phyloP scores from a whole-genome alignment of 2,113 vertebrate species.

The Shinisaurus crocodilurus region DNA sequence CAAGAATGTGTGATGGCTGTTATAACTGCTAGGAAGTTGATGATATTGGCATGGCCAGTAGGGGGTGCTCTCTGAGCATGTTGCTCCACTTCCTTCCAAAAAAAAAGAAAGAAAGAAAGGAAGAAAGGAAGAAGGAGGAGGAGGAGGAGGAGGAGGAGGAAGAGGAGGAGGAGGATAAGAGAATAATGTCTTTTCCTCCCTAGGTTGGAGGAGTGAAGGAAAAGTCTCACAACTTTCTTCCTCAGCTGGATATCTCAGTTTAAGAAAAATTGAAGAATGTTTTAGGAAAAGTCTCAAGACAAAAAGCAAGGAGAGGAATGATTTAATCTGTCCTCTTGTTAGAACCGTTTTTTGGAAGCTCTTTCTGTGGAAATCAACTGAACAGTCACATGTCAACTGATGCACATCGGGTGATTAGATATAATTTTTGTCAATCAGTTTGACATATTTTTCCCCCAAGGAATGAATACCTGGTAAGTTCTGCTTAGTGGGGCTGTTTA shows the following conservation, averaged over 20 bases:
- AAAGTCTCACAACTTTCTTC: constrained; percentile 12
- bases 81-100: fast-evolving
- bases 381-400: neutral
- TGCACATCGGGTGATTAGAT: neutral
- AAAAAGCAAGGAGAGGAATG: neutral
- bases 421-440: constrained; percentile 26
- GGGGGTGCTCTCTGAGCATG: neutral
- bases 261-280: neutral
- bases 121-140: too few species aligned
- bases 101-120: neutral
- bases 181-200: neutral
- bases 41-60: neutral
- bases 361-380: neutral
- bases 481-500: neutral
- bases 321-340: neutral
- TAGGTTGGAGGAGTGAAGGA: neutral
- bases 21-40: neutral
- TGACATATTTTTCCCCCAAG: neutral
- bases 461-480: neutral
- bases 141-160: too few species aligned
- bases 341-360: constrained; percentile 2
- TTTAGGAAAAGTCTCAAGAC: constrained; percentile 30
- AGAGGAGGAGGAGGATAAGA: too few species aligned
- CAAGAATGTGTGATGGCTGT: neutral
- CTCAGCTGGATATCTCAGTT: neutral